A percentile compares a stretch with the other conserved stretches of the same genome.
Conservation (phyloP, 2,113 vertebrate species). For the Rhea americana region DNA sequence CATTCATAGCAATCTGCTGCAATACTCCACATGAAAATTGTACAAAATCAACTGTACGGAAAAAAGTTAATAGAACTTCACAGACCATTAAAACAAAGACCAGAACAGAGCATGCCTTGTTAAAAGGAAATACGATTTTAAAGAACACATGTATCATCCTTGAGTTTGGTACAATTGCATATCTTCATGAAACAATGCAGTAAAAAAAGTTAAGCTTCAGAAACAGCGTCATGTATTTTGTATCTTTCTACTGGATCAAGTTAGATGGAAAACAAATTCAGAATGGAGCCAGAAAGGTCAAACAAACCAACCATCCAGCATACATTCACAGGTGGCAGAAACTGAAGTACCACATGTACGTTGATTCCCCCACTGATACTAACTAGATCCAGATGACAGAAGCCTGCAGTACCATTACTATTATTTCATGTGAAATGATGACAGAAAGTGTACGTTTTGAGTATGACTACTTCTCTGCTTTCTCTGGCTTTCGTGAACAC, state of each 20-base stretch:
- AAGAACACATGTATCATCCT: not conserved
- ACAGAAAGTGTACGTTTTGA: not conserved
- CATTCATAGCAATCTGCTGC: not conserved
- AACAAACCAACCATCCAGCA: not conserved
- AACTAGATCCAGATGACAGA: not conserved
- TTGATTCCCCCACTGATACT: not conserved
- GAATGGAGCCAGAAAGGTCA: not conserved
- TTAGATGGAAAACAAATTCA: not conserved
- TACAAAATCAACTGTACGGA: not conserved
- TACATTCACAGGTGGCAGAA: conserved; percentile 24
- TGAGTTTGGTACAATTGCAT: not conserved
- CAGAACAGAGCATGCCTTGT: not conserved
- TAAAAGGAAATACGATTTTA: not conserved
- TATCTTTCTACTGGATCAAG: not conserved
- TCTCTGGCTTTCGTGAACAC: not conserved
- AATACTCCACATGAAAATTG: not conserved
- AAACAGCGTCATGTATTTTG: not conserved
- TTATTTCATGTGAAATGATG: not conserved
- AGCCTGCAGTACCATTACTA: conserved; percentile 10
- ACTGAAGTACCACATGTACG: not conserved
- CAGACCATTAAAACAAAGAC: not conserved
- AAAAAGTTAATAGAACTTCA: not conserved
- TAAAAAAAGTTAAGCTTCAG: not conserved
- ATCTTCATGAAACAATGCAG: not conserved
- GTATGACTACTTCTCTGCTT: not conserved